Base-by-base conservation (phyloP, 2,113 vertebrate genomes). In the Oncorhynchus mykiss region DNA sequence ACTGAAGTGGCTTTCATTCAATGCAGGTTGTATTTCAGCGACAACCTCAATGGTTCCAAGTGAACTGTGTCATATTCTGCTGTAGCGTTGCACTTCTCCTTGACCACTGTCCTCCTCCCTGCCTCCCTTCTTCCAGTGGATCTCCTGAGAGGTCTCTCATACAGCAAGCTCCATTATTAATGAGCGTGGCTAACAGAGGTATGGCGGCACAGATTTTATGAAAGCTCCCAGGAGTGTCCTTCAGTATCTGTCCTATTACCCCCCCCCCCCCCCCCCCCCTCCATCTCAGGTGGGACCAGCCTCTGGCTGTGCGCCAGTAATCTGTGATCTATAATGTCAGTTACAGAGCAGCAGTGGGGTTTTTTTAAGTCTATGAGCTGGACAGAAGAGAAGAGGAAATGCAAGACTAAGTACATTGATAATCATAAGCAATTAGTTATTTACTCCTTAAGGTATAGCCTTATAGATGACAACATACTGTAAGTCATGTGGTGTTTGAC, bases 91-190 rank as follows among this genome's bases (percentile, higher is more conserved):
- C 59, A 67, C 73, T 31, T 71, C 77, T 84, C 67, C 82, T 25
- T 86, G 84, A 87, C 80, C 80, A 79, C 64, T 51, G 14, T 29
- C 9, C 12, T 4, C 29, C 29, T 11, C 31, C 22, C 57, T 24
- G 11, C 59, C 49, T 51, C 75, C 51, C 39, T 11, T 45, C 51
- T 7, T 84, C 85, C 75, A 75, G 64, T 72, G 81, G 78, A 31
- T 80, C 79, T 84, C 69, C 70, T 78, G 27, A 83, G 84, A 78
- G 25, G 49, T 18, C 68, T 87, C 70, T 78, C 76, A 77, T 78
- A 86, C 80, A 74, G 67, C 48, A 84, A 81, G 80, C 74, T 90
- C 67, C 71, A 89, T 91, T 90, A 90, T 92, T 91, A 88, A 92
- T 88, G 87, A 87, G 78, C 39, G 29, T 71, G 65, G 72, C 85